phyloP scores from a whole-genome alignment of 2,888 invertebrate genomes.

The Caradrina clavipalpis region DNA sequence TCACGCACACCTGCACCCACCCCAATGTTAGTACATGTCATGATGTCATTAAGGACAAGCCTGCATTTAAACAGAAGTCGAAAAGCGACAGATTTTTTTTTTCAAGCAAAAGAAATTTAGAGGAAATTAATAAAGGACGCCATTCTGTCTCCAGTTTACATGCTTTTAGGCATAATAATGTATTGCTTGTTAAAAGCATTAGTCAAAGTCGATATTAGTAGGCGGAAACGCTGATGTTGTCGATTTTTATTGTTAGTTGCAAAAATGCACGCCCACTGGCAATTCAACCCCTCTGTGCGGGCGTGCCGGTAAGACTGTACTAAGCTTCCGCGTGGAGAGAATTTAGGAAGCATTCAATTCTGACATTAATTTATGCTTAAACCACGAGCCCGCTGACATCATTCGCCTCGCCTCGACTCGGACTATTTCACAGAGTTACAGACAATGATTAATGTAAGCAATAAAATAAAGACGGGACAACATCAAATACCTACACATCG shows the following conservation, averaged over 20 bases:
- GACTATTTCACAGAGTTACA: constrained; percentile 45
- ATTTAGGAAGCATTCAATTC: constrained; percentile 50
- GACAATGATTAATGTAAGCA: constrained; percentile 48
- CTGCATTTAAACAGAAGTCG: constrained; percentile 27
- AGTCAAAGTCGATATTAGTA: constrained; percentile 44
- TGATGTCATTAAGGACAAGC: constrained; percentile 22
- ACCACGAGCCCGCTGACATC: constrained; percentile 49
- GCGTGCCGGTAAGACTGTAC: constrained; percentile 38
- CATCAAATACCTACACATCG: constrained; percentile 38
- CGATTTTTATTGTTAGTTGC: constrained; percentile 45
- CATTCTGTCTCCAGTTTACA: constrained; percentile 22
- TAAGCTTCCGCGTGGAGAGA: constrained; percentile 61
- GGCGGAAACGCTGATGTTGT: constrained; percentile 45
- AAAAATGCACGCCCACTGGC: constrained; percentile 52
- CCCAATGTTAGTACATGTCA: constrained; percentile 68
- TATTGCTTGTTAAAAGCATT: constrained; percentile 21
- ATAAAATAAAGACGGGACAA: constrained; percentile 48
- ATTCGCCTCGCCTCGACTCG: constrained; percentile 50
- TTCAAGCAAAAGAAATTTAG: background rate
- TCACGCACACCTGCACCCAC: constrained; percentile 89
- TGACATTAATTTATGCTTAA: constrained; percentile 47
- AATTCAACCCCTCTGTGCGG: constrained; percentile 53
- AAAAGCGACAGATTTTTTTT: background rate
- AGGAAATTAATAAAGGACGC: background rate
- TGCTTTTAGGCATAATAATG: constrained; percentile 20